Evolutionary conservation across 2,888 invertebrate species (phyloP), one percentile per base, ranked within the genome.

Genomic region (Pandemis corylana): DNA sequence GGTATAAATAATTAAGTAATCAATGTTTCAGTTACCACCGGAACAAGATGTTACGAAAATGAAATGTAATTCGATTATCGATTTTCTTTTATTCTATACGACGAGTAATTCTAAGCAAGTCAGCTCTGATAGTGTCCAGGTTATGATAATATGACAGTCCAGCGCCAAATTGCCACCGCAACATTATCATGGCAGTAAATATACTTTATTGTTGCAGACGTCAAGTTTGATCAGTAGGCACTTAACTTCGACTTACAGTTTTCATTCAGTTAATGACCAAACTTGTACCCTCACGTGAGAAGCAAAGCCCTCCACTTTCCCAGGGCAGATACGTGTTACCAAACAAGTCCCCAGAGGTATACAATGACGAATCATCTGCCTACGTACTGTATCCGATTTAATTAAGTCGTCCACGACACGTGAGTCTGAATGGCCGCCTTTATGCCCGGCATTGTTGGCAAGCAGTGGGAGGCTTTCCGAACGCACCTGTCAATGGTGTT

Each of bases 391-490:
- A 87, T 85, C 84, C 85, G 87, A 90, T 93, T 92, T 94, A 94
- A 93, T 94, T 92, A 93, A 93, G 91, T 93, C 89, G 80, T 83
- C 84, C 84, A 86, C 88, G 89, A 90, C 93, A 92, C 91, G 91
- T 89, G 90, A 88, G 85, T 78, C 83, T 89, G 85, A 89, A 91
- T 90, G 82, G 89, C 75, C 83, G 85, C 83, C 84, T 83, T 84
- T 82, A 83, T 84, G 79, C 84, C 85, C 86, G 86, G 87, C 83
- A 87, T 93, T 93, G 92, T 93, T 83, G 87, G 82, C 87, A 86
- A 89, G 83, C 94, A 90, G 93, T 93, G 93, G 93, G 93, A 93
- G 93, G 92, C 82, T 87, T 89, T 89, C 87, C 78, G 87, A 90
- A 86, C 90, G 90, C 93, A 94, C 93, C 93, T 94, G 94, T 93